Base-by-base conservation (phyloP, 2,113 vertebrate species). In the Sitta europaea region DNA sequence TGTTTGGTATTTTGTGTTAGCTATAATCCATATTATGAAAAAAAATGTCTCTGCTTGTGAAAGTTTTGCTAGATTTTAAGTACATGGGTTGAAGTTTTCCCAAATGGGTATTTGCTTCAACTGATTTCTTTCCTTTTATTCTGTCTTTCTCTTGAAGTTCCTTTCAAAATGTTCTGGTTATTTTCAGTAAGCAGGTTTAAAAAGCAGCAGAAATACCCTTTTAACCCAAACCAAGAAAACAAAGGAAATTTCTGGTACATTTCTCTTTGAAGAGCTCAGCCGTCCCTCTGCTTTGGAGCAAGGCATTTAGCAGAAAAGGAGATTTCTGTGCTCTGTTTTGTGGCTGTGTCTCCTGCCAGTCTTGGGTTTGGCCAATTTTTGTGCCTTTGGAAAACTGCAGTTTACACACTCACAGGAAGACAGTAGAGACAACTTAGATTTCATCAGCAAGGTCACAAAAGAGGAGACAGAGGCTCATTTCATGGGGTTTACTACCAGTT, bases 221-320 rank as follows among this genome's bases (percentile, higher is more conserved):
- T 91, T 82, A 94, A 93, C 70, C 77, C 11, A 74, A 28, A 29
- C 42, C 29, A 88, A 57, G 82, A 92, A 85, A 93, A 91, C 78
- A 96, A 95, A 96, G 62, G 71, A 95, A 53, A 88, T 86, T 91
- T 88, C 82, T 75, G 78, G 43, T 88, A 67, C 78, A 81, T 85
- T 90, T 94, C 70, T 74, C 84, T 95, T 93, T 96, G 88, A 92
- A 90, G 79, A 92, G 6, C 75, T 70, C 43, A 51, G 68, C 51
- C 3, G 0, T 75, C 33, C 14, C 38, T 66, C 23, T 33, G 58
- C 86, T 91, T 88, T 50, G 72, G 67, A 88, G 31, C 19, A 54
- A 65, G 71, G 27, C 33, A 25, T 92, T 92, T 75, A 93, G 58
- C 10, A 93, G 45, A 74, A 73, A 71, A 66, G 66, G 35, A 84